Percentiles rank a stretch among this genome's conserved stretches.
Evolutionary conservation across 2,888 invertebrate species (phyloP).

Genomic region (Erynnis tages): DNA sequence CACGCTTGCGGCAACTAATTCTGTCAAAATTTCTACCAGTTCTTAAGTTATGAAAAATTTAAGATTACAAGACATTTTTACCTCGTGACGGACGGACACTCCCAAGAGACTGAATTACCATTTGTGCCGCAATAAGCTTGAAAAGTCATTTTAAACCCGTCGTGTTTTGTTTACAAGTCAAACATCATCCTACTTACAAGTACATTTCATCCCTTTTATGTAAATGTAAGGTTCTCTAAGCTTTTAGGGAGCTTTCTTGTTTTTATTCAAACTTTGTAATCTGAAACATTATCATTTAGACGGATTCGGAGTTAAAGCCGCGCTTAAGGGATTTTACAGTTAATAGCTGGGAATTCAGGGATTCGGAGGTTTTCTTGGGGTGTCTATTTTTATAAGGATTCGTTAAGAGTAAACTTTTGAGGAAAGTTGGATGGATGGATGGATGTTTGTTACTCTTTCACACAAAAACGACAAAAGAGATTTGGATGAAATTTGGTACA

Average conservation of each 20-base stretch:
- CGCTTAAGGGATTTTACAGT: background rate
- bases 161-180: background rate
- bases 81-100: no score
- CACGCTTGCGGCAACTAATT: no score
- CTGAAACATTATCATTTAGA: background rate
- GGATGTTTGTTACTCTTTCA: no score
- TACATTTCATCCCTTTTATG: conserved; percentile 1
- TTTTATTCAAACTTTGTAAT: conserved; percentile 14
- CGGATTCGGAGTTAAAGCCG: background rate
- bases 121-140: no score
- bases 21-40: no score
- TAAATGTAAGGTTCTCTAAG: conserved; percentile 10
- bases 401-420: no score
- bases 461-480: no score
- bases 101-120: no score
- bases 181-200: conserved; percentile 1
- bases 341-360: background rate
- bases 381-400: background rate
- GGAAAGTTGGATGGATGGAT: no score
- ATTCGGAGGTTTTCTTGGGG: background rate
- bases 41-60: no score
- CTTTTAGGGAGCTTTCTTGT: conserved; percentile 5
- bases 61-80: no score
- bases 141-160: background rate
- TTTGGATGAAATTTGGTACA: no score